These are phyloP conservation scores for Dermatophagoides farinae DNA, from an alignment of 1,140 invertebrate species.

Conservation along the genomic window DNA sequence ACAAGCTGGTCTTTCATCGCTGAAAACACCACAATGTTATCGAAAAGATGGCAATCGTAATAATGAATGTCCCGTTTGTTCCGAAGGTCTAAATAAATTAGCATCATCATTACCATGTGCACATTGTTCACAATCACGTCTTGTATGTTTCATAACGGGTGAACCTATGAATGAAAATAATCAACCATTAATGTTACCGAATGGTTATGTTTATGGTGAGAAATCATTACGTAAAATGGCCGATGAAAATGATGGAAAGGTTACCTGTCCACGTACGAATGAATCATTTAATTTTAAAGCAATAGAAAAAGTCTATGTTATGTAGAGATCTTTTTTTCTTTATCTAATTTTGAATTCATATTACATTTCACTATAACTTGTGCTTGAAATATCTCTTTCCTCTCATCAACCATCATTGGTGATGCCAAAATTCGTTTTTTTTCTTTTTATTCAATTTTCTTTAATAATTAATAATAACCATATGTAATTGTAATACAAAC, in stretches of 20 bases:
- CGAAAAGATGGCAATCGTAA: slow-evolving; percentile 33
- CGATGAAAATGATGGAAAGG: slow-evolving; percentile 57
- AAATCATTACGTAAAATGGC: slow-evolving; percentile 71
- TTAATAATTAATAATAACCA: too few relatives aligned
- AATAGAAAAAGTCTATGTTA: slow-evolving; percentile 84
- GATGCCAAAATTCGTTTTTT: too few relatives aligned
- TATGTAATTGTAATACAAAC: too few relatives aligned
- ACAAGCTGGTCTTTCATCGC: slow-evolving; percentile 74
- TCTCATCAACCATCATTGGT: too few relatives aligned
- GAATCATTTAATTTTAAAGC: slow-evolving; percentile 67
- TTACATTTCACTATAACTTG: too few relatives aligned
- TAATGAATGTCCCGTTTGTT: slow-evolving; percentile 80
- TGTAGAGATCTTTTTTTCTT: too few relatives aligned
- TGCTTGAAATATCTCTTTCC: too few relatives aligned
- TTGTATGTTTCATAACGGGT: slow-evolving; percentile 77
- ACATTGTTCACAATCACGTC: slow-evolving; percentile 79
- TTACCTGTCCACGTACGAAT: slow-evolving; percentile 77
- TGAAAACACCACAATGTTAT: slow-evolving; percentile 62
- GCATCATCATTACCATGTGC: slow-evolving; percentile 72
- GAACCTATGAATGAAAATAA: slow-evolving; percentile 91
- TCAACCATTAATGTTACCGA: slow-evolving; percentile 91
- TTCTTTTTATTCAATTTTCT: too few relatives aligned
- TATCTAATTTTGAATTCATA: too few relatives aligned
- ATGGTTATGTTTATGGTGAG: slow-evolving; percentile 92
- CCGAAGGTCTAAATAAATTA: slow-evolving; percentile 61